Evolutionary conservation across 2,113 vertebrate species (phyloP), one percentile per base, ranked within the genome.

Genomic region (Gobio gobio): DNA sequence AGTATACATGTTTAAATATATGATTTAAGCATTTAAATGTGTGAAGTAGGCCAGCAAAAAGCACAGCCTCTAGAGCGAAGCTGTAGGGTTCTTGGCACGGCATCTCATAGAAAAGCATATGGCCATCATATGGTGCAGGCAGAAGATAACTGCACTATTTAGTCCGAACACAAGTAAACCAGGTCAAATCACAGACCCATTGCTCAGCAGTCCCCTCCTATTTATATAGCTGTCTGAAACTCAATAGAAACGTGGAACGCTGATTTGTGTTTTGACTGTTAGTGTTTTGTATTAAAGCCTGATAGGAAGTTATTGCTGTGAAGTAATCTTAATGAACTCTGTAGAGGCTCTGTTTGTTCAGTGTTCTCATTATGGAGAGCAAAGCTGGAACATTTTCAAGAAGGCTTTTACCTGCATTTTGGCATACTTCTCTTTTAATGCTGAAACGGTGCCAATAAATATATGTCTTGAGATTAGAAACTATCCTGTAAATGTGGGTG

Each of bases 81-180:
- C 85, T 89, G 83, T 84, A 74, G 88, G 86, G 88, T 78, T 82
- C 59, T 84, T 84, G 86, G 86, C 86, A 79, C 79, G 43, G 22
- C 82, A 33, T 83, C 73, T 85, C 72, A 85, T 85, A 63, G 82
- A 47, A 88, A 88, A 83, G 78, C 86, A 89, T 89, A 89, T 88
- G 84, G 88, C 78, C 83, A 89, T 88, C 88, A 89, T 87, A 89
- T 89, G 86, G 88, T 86, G 47, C 83, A 82, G 78, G 75, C 74
- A 85, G 68, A 59, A 88, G 83, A 89, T 85, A 85, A 85, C 85
- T 66, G 36, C 59, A 68, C 70, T 84, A 61, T 86, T 87, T 85
- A 82, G 68, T 80, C 77, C 76, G 63, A 83, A 68, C 82, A 86
- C 70, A 89, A 87, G 74, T 88, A 88, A 89, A 89, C 86, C 88